Evolutionary conservation across 2,113 vertebrate species (phyloP).

Genomic region (Thermophis baileyi): DNA sequence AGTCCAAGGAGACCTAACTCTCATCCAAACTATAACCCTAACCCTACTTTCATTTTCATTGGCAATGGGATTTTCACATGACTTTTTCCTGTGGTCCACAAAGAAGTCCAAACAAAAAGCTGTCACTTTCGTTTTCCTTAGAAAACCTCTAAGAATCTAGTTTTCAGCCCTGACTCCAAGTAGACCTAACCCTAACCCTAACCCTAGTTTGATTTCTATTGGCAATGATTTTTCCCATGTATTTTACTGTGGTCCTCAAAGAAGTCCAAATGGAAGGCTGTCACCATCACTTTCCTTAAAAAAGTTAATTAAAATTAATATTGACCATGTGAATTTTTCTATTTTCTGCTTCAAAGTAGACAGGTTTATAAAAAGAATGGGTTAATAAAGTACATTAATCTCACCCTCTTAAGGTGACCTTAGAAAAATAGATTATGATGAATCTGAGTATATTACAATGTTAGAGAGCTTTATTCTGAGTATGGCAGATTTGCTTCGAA

Average conservation of each 20-base stretch:
- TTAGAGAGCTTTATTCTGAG: constrained; percentile 58
- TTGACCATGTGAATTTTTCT: neutral
- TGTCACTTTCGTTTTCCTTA: too few relatives aligned
- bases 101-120: too few relatives aligned
- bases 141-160: too few relatives aligned
- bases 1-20: too few relatives aligned
- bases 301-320: constrained; percentile 20
- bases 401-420: constrained; percentile 62
- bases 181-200: too few relatives aligned
- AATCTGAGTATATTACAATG: constrained; percentile 60
- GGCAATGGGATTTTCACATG: too few relatives aligned
- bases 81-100: too few relatives aligned
- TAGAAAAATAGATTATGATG: constrained; percentile 69
- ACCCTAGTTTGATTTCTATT: too few relatives aligned
- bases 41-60: too few relatives aligned
- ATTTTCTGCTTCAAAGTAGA: constrained; percentile 43
- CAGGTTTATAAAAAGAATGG: constrained; percentile 47
- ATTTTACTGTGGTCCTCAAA: neutral
- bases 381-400: constrained; percentile 58
- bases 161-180: too few relatives aligned
- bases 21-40: too few relatives aligned
- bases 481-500: constrained; percentile 59
- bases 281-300: neutral
- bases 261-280: neutral
- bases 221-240: too few relatives aligned